Conservation (phyloP, 2,888 invertebrate species). For the Hypercompe scribonia region DNA sequence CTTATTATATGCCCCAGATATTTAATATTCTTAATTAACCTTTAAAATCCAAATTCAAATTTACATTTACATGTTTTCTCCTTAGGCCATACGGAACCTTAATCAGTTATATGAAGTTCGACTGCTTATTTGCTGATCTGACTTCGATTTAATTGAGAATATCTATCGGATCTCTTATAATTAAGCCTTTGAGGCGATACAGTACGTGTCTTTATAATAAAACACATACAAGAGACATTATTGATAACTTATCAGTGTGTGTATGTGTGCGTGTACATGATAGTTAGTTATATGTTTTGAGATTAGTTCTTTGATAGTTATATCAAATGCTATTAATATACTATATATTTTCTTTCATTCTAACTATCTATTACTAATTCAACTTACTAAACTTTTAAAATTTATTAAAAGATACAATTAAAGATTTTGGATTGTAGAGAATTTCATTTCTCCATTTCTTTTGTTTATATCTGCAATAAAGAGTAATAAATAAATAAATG, state of each 20-base stretch:
- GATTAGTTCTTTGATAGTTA: slow-evolving; percentile 10
- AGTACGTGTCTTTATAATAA: slow-evolving; percentile 10
- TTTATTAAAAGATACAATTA: too few relatives aligned
- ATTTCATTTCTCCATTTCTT: too few relatives aligned
- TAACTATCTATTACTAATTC: neutral
- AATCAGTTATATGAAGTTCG: slow-evolving; percentile 33
- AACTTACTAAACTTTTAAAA: too few relatives aligned
- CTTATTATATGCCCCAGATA: too few relatives aligned
- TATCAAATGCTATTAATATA: neutral
- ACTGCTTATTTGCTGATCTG: slow-evolving; percentile 43
- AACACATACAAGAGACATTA: slow-evolving; percentile 10
- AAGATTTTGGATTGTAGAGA: too few relatives aligned
- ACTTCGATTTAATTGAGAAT: slow-evolving; percentile 47
- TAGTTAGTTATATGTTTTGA: slow-evolving; percentile 16
- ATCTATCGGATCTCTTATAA: slow-evolving; percentile 37
- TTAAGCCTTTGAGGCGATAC: slow-evolving; percentile 34
- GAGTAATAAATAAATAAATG: too few relatives aligned
- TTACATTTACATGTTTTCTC: neutral
- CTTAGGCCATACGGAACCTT: slow-evolving; percentile 36
- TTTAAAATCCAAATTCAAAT: neutral
- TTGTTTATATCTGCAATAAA: too few relatives aligned
- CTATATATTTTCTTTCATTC: too few relatives aligned
- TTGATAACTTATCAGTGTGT: slow-evolving; percentile 13
- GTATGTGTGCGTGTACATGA: neutral
- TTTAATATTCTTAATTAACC: too few relatives aligned